These are phyloP conservation scores for Hepsetus odoe DNA, from an alignment of 2,113 vertebrate genomes.

Conservation along the genomic window DNA sequence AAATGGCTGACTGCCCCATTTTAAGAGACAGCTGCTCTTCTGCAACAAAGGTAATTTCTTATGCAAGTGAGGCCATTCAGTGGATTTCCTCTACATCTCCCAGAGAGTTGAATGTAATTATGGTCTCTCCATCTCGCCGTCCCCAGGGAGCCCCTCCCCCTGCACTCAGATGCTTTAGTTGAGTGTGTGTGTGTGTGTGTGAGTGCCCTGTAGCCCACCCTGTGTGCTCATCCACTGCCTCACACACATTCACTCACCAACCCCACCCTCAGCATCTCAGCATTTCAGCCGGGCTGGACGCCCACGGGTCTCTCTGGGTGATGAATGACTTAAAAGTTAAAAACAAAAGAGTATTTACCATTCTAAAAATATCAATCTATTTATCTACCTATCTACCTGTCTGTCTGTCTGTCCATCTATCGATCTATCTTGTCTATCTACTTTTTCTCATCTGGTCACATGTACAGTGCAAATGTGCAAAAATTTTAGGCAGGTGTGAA, in stretches of 20 bases:
- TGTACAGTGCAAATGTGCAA: too few species aligned
- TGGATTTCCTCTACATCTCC: constrained; percentile 54
- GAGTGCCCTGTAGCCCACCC: constrained; percentile 25
- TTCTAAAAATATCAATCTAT: not conserved
- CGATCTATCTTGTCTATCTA: too few species aligned
- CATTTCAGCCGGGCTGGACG: constrained; percentile 40
- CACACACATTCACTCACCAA: constrained; percentile 23
- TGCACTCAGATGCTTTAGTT: constrained; percentile 36
- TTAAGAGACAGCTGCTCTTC: constrained; percentile 59
- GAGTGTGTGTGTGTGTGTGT: constrained; percentile 18
- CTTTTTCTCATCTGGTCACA: too few species aligned
- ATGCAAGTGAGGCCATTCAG: constrained; percentile 56
- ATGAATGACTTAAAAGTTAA: too few species aligned
- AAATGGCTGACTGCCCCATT: constrained; percentile 45
- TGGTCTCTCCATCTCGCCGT: constrained; percentile 34
- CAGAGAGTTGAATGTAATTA: constrained; percentile 64
- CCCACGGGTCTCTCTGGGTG: not conserved
- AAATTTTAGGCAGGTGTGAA: too few species aligned
- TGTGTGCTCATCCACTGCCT: constrained; percentile 20
- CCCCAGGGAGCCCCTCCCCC: constrained; percentile 52
- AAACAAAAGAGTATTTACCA: not conserved
- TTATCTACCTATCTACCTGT: too few species aligned
- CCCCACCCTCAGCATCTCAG: constrained; percentile 20
- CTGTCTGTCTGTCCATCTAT: too few species aligned
- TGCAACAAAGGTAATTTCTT: constrained; percentile 58